Evolutionary conservation across 1,140 invertebrate genomes (phyloP), one percentile per base, ranked within the genome.

Genomic region (Centruroides vittatus): DNA sequence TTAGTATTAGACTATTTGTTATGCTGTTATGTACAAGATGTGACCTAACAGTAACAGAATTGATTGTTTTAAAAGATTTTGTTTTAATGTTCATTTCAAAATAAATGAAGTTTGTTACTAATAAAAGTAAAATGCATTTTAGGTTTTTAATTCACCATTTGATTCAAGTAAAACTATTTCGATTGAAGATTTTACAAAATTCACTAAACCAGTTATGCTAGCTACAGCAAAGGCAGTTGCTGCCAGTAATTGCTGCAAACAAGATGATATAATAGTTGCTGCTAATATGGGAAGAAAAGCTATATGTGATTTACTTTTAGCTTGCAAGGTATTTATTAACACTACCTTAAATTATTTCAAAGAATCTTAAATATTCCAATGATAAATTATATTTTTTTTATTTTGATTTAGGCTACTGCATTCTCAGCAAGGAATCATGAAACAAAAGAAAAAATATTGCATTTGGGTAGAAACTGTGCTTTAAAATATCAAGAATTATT

Each of bases 271-370:
- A 51, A 97, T 97, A 46, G 88, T 89, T 5, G 93, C 93, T 5
- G 93, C 93, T 13, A 98, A 99, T 75, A 84, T 96, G 74, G 92
- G 94, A 3, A 76, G 95, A 52, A 92, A 93, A 73, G 88, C 93
- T 9, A 93, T 98, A 57, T 88, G 87, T 46, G 94, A 98, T 72
- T 86, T 99, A 80, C 76, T 98, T 8, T 79, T 82, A 7, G 86
- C 89, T 3, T 92, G 88, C 74, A 93, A 91, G 73, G 54, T 55
- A 55, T 6, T 23, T 23, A 23, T 23, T 23, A 23, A 23, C 23
- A 23, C 23, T 23, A 23, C 23, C 2, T 23, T 23, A 23, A 23
- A 23, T 23, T 23, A 23, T 23, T 23, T 23, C 23, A 23, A 23
- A 23, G 23, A 23, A 23, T 23, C 1, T 23, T 23, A 23, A 23